Evolutionary conservation across 2,888 invertebrate genomes (phyloP).

Genomic region (Eupithecia subfuscata): DNA sequence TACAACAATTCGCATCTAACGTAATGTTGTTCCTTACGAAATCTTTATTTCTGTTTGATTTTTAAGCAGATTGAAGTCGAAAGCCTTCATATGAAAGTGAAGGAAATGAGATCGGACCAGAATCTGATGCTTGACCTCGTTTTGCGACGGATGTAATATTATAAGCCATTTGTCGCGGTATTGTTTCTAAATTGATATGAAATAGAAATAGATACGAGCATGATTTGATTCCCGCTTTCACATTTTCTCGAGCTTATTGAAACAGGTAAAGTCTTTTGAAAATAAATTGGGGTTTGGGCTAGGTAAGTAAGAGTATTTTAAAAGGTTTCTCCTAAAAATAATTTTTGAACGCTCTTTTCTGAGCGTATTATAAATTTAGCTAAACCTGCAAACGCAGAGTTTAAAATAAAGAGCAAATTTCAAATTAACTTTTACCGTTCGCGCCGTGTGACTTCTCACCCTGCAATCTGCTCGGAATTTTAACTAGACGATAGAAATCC

Average conservation of each 20-base stretch:
- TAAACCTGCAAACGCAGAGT: constrained; percentile 46
- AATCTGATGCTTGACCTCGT: constrained; percentile 73
- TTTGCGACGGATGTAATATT: constrained; percentile 61
- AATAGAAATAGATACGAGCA: constrained; percentile 20
- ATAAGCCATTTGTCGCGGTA: constrained; percentile 58
- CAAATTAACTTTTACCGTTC: constrained; percentile 72
- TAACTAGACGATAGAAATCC: constrained; percentile 78
- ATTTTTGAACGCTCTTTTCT: not conserved
- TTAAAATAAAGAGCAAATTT: constrained; percentile 66
- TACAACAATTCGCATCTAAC: constrained; percentile 75
- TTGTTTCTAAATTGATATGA: constrained; percentile 34
- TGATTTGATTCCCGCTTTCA: constrained; percentile 22
- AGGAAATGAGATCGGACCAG: constrained; percentile 75
- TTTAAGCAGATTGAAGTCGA: constrained; percentile 75
- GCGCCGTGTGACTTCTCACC: constrained; percentile 70
- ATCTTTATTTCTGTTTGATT: constrained; percentile 83
- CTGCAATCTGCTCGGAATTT: constrained; percentile 74
- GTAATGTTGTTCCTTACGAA: constrained; percentile 81
- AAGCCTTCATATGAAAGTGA: constrained; percentile 72
- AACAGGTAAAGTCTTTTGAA: not conserved
- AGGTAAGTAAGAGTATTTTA: not conserved
- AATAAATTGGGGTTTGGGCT: not conserved
- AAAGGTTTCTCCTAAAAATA: not conserved
- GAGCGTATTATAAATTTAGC: constrained; percentile 13
- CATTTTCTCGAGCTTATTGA: not conserved